Percentiles rank a stretch among this genome's conserved stretches.
Evolutionary conservation across 2,888 invertebrate species (phyloP).

Genomic region (Leucania comma): DNA sequence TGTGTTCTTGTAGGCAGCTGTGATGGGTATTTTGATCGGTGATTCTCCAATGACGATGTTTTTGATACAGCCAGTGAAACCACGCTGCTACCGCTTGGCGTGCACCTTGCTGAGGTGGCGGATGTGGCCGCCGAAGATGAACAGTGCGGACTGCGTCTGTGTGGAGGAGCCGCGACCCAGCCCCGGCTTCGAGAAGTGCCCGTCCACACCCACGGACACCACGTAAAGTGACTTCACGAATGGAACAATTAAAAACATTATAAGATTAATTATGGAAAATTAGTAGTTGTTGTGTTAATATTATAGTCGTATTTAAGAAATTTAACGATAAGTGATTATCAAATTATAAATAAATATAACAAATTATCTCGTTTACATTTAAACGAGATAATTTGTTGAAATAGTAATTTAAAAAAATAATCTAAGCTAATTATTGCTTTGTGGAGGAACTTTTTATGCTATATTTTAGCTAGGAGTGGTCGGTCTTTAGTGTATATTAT

Average conservation of each 20-base stretch:
- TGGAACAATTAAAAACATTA: slow-evolving; percentile 70
- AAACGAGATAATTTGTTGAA: too few relatives aligned
- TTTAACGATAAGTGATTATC: too few relatives aligned
- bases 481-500: too few relatives aligned
- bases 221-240: slow-evolving; percentile 97
- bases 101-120: slow-evolving; percentile 79
- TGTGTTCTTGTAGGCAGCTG: slow-evolving; percentile 93
- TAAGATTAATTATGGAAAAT: too few relatives aligned
- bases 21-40: slow-evolving; percentile 76
- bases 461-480: too few relatives aligned
- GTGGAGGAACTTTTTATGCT: too few relatives aligned
- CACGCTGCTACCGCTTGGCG: slow-evolving; percentile 93
- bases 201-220: slow-evolving; percentile 96
- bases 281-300: too few relatives aligned
- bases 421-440: too few relatives aligned
- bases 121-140: slow-evolving; percentile 97
- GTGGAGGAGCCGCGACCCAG: slow-evolving; percentile 94
- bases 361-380: too few relatives aligned
- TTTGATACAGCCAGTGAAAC: slow-evolving; percentile 95
- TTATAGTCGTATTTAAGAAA: too few relatives aligned
- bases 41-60: slow-evolving; percentile 91
- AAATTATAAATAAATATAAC: too few relatives aligned
- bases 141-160: slow-evolving; percentile 96
- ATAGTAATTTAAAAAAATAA: too few relatives aligned
- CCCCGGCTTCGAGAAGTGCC: slow-evolving; percentile 93